These are phyloP conservation scores for Dryobota labecula DNA, from an alignment of 2,888 invertebrate genomes.

Conservation along the genomic window DNA sequence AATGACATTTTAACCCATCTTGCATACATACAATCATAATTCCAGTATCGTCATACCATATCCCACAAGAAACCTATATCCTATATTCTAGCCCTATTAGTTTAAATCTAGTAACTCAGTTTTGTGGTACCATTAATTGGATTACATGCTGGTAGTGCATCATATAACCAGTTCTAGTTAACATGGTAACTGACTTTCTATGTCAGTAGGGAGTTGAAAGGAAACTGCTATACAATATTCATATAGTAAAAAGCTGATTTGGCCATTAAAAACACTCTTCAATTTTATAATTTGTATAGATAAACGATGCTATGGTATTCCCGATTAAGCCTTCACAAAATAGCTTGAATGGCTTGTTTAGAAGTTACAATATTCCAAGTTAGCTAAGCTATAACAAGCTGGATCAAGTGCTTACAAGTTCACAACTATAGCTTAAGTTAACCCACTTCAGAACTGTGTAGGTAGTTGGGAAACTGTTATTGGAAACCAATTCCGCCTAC, in stretches of 20 bases:
- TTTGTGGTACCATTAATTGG: neutral
- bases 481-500: slow-evolving; percentile 32
- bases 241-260: too few species aligned
- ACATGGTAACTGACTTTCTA: too few species aligned
- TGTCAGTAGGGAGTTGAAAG: too few species aligned
- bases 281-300: too few species aligned
- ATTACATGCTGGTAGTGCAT: slow-evolving; percentile 1
- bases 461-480: slow-evolving; percentile 25
- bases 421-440: slow-evolving; percentile 14
- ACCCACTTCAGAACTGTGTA: slow-evolving; percentile 8
- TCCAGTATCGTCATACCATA: too few species aligned
- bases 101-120: slow-evolving; percentile 2
- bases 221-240: too few species aligned
- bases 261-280: too few species aligned
- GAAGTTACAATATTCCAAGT: slow-evolving; percentile 34
- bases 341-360: slow-evolving; percentile 24
- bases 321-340: neutral
- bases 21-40: too few species aligned
- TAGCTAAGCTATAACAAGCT: slow-evolving; percentile 35
- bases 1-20: too few species aligned
- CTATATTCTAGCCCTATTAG: neutral
- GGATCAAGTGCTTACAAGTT: slow-evolving; percentile 39
- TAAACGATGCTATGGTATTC: neutral
- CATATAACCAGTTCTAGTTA: too few species aligned
- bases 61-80: too few species aligned